Evolutionary conservation across 2,797 vertebrate genomes (phyloP).

Genomic region (Cygnus olor): DNA sequence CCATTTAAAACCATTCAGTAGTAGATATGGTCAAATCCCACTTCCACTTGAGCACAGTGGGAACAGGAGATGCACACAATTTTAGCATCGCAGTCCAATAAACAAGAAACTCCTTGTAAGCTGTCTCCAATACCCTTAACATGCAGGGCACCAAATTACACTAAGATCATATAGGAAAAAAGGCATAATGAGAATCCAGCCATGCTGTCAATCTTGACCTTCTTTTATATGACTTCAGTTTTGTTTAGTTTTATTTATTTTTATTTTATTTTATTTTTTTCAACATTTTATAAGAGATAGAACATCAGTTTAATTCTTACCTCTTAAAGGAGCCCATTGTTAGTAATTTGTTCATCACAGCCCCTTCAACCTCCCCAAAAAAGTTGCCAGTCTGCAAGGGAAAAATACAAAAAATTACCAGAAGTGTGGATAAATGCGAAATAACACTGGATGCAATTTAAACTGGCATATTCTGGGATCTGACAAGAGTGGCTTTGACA

Average conservation of each 20-base stretch:
- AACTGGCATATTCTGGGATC: not conserved
- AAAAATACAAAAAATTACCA: conserved; percentile 53
- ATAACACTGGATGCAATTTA: not conserved
- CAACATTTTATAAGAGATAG: not conserved
- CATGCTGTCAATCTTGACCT: not conserved
- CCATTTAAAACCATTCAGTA: not conserved
- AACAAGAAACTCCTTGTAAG: conserved; percentile 30
- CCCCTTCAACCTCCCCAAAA: conserved; percentile 94
- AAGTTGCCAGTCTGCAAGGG: conserved; percentile 90
- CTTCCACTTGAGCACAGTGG: not conserved
- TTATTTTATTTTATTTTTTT: not conserved
- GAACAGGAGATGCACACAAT: not conserved
- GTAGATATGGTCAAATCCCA: not conserved
- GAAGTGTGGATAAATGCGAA: conserved; percentile 6
- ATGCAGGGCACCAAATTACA: not conserved
- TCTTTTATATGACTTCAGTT: conserved; percentile 8
- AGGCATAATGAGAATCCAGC: not conserved
- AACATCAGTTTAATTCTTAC: conserved; percentile 76
- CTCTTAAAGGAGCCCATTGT: conserved; percentile 97
- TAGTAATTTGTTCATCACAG: conserved; percentile 96
- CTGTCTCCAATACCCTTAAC: not conserved
- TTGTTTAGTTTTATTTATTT: conserved; percentile 47
- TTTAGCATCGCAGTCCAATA: not conserved
- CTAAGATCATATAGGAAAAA: not conserved
- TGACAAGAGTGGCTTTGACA: conserved; percentile 10